Evolutionary conservation across 1,140 invertebrate genomes (phyloP).

Genomic region (Andrena cerasifolii): DNA sequence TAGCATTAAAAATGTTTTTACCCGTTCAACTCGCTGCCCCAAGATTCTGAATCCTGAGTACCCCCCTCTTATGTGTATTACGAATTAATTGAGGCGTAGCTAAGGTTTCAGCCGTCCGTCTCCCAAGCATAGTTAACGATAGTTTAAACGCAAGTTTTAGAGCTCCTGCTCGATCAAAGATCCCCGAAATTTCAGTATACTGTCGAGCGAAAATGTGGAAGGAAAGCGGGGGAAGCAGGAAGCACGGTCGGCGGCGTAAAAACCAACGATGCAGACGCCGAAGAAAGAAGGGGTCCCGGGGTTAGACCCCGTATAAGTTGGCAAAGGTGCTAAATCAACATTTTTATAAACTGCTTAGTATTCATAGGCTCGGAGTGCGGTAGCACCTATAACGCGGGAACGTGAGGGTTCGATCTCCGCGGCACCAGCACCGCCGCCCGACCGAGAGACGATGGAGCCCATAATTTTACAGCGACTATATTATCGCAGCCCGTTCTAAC

Average conservation of each 20-base stretch:
- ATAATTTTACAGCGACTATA: constrained; percentile 74
- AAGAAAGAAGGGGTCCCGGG: constrained; percentile 13
- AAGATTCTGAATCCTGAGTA: no score
- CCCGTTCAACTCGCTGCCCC: no score
- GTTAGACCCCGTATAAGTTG: constrained; percentile 60
- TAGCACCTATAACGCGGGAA: constrained; percentile 66
- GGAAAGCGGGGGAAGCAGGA: background rate
- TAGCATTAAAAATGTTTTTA: no score
- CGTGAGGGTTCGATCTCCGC: constrained; percentile 68
- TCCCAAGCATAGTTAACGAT: no score
- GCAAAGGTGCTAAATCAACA: constrained; percentile 79
- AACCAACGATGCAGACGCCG: constrained; percentile 31
- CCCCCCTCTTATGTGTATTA: no score
- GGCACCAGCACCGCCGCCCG: constrained; percentile 33
- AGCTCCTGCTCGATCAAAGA: no score
- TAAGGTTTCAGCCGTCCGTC: no score
- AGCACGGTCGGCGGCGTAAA: background rate
- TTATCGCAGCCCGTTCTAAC: constrained; percentile 63
- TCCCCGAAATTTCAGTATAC: background rate
- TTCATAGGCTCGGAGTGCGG: constrained; percentile 76
- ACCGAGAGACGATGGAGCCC: constrained; percentile 52
- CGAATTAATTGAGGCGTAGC: no score
- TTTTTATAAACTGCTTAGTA: constrained; percentile 82
- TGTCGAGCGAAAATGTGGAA: background rate
- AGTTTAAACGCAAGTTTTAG: no score